Evolutionary conservation across 2,797 vertebrate genomes (phyloP).

Genomic region (Odontamblyopus rebecca): DNA sequence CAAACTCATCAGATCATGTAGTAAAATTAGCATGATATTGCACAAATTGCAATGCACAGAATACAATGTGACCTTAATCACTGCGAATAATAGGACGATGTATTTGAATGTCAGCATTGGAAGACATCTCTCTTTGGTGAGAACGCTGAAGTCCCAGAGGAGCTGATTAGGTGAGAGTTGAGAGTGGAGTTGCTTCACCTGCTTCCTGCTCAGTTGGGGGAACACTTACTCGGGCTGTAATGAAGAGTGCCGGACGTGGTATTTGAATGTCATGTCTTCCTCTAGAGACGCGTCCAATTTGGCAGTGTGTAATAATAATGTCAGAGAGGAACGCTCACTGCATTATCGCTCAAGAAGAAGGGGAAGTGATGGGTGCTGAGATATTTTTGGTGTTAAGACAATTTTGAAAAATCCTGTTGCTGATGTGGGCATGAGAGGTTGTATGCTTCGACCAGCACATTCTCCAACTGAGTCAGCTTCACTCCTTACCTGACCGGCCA

Average conservation of each 20-base stretch:
- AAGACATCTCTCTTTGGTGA: constrained; percentile 32
- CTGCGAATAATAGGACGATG: constrained; percentile 19
- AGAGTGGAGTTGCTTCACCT: constrained; percentile 53
- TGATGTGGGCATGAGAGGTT: not conserved
- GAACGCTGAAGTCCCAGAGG: constrained; percentile 47
- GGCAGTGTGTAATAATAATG: constrained; percentile 63
- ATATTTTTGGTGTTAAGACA: constrained; percentile 36
- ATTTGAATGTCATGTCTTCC: constrained; percentile 70
- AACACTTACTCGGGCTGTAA: constrained; percentile 54
- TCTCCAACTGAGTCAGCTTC: too few species aligned
- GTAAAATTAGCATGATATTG: not conserved
- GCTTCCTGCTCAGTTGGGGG: constrained; percentile 44
- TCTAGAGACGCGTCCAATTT: constrained; percentile 64
- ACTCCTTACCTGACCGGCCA: too few species aligned
- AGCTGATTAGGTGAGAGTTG: constrained; percentile 64
- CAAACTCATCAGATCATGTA: not conserved
- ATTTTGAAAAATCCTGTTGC: not conserved
- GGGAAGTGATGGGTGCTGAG: constrained; percentile 30
- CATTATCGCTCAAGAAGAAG: constrained; percentile 44
- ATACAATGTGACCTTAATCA: constrained; percentile 24
- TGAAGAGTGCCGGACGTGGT: constrained; percentile 59
- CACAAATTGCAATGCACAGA: not conserved
- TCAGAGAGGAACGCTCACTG: constrained; percentile 47
- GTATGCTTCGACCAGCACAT: too few species aligned
- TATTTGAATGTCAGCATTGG: constrained; percentile 40